Percentiles rank a stretch among this genome's conserved stretches.
Evolutionary conservation across 1,140 invertebrate genomes (phyloP).

Genomic region (Aphelinus certus): DNA sequence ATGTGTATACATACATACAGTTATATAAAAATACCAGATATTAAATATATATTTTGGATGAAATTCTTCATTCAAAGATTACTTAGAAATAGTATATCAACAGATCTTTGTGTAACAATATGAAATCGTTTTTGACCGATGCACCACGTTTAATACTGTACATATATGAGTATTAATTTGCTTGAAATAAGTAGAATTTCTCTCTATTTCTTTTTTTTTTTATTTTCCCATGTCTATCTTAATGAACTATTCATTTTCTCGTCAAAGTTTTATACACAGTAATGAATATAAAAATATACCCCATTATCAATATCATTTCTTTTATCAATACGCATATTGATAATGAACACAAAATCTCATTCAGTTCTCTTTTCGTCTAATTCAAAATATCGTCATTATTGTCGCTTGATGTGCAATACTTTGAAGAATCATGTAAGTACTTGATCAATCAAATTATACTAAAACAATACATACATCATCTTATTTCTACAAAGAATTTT

Average conservation of each 20-base stretch:
- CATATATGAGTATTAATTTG: not conserved
- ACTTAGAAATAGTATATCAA: constrained; percentile 8
- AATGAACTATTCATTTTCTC: not conserved
- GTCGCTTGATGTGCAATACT: constrained; percentile 10
- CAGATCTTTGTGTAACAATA: constrained; percentile 30
- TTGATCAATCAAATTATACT: constrained; percentile 23
- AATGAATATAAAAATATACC: constrained; percentile 24
- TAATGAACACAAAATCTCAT: constrained; percentile 36
- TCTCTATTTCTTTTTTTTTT: not conserved
- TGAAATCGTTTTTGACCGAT: constrained; percentile 15
- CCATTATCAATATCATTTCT: constrained; percentile 28
- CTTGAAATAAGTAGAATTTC: constrained; percentile 6
- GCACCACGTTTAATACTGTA: constrained; percentile 29
- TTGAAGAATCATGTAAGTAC: constrained; percentile 5
- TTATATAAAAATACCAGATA: too few relatives aligned
- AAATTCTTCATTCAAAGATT: not conserved
- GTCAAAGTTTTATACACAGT: constrained; percentile 12
- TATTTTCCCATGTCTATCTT: not conserved
- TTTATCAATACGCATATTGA: constrained; percentile 38
- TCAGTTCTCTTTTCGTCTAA: constrained; percentile 34
- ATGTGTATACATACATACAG: too few relatives aligned
- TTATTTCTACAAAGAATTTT: not conserved
- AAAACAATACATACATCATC: constrained; percentile 14
- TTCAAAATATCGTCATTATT: constrained; percentile 13
- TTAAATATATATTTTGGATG: too few relatives aligned